A percentile compares a stretch with the other conserved stretches of the same genome.
These are phyloP conservation scores for Eupithecia abbreviata DNA, from an alignment of 2,888 invertebrate genomes.

Conservation along the genomic window DNA sequence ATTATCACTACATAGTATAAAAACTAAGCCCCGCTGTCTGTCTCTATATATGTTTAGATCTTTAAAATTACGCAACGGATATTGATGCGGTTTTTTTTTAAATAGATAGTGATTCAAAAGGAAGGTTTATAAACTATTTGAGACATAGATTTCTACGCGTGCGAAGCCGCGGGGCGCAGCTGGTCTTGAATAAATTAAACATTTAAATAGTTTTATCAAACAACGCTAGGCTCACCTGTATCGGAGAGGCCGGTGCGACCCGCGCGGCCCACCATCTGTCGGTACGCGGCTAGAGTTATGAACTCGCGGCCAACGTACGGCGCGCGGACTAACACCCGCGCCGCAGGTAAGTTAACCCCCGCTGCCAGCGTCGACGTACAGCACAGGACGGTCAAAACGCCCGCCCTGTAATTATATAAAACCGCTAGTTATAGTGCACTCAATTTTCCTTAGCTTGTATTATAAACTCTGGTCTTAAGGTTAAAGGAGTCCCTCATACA, in stretches of 20 bases:
- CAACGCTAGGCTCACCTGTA: constrained; percentile 72
- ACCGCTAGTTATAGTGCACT: background rate
- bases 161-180: too few species aligned
- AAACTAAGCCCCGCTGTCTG: too few species aligned
- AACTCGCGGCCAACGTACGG: constrained; percentile 91
- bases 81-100: too few species aligned
- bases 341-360: constrained; percentile 97
- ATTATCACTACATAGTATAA: too few species aligned
- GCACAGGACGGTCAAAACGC: constrained; percentile 93
- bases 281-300: constrained; percentile 91
- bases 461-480: background rate
- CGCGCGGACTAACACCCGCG: constrained; percentile 93
- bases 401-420: constrained; percentile 76
- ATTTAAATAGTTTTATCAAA: background rate
- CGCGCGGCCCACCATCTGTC: constrained; percentile 98
- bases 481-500: too few species aligned
- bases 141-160: too few species aligned
- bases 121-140: too few species aligned
- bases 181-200: too few species aligned
- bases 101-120: too few species aligned
- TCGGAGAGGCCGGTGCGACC: constrained; percentile 94
- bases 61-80: too few species aligned
- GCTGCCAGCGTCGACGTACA: constrained; percentile 99
- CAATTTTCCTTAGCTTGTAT: background rate
- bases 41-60: too few species aligned